A percentile compares a stretch with the other conserved stretches of the same genome.
These are phyloP conservation scores for Ptyas mucosa DNA, from an alignment of 2,113 vertebrate species.

Conservation along the genomic window DNA sequence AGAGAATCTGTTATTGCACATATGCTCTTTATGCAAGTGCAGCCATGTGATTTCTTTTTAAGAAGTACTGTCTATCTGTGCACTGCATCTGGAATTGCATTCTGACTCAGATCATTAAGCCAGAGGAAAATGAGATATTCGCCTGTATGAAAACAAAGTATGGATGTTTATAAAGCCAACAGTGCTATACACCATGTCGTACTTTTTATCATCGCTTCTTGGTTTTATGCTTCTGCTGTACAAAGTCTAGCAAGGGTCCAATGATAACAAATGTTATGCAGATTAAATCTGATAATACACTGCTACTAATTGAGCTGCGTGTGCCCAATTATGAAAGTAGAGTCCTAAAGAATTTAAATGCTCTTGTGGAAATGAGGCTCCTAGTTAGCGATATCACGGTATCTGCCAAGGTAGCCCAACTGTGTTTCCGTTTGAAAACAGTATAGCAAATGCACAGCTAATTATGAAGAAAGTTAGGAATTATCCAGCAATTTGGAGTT, in stretches of 20 bases:
- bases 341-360: conserved; percentile 45
- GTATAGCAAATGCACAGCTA: background rate
- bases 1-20: background rate
- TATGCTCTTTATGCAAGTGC: conserved; percentile 22
- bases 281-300: conserved; percentile 57
- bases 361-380: conserved; percentile 33
- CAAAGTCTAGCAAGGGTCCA: conserved; percentile 45
- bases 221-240: conserved; percentile 36
- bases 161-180: background rate
- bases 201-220: conserved; percentile 8
- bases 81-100: conserved; percentile 16
- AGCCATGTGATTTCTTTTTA: background rate
- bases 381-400: conserved; percentile 34
- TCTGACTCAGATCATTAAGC: conserved; percentile 20
- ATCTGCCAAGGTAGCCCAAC: conserved; percentile 1
- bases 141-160: conserved; percentile 2
- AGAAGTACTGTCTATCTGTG: background rate
- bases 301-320: conserved; percentile 51
- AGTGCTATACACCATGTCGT: background rate
- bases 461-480: background rate
- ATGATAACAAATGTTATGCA: conserved; percentile 55
- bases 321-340: conserved; percentile 50
- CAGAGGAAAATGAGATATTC: conserved; percentile 17
- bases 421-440: conserved; percentile 8
- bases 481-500: background rate